A percentile compares a stretch with the other conserved stretches of the same genome.
Evolutionary conservation across 2,888 invertebrate species (phyloP).

Genomic region (Apeira syringaria): DNA sequence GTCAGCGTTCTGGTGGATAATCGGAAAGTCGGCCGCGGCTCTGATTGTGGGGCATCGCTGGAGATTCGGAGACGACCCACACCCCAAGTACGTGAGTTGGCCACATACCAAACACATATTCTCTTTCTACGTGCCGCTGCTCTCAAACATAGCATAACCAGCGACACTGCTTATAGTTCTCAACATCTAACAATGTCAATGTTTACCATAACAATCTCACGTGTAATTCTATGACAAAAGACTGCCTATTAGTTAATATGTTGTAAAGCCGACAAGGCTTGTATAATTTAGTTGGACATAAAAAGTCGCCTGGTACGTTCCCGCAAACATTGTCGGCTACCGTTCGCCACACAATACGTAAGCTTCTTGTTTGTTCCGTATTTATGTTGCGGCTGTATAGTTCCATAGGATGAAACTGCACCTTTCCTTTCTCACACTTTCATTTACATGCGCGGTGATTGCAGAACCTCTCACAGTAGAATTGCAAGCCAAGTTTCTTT

Average conservation of each 20-base stretch:
- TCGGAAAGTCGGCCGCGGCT: neutral
- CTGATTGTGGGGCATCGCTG: conserved; percentile 17
- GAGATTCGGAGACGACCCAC: conserved; percentile 42
- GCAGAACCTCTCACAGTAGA: conserved; percentile 14
- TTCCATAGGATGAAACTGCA: conserved; percentile 16
- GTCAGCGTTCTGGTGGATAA: conserved; percentile 8
- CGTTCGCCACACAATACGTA: conserved; percentile 18
- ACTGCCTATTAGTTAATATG: neutral
- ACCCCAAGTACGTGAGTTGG: conserved; percentile 65
- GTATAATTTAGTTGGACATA: neutral
- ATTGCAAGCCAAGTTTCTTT: conserved; percentile 4
- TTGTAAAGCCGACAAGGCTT: neutral
- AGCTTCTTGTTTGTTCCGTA: conserved; percentile 13
- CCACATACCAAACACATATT: conserved; percentile 58
- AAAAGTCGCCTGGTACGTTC: neutral
- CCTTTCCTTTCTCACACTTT: conserved; percentile 24
- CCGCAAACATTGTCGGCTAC: conserved; percentile 3
- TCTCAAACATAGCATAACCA: conserved; percentile 29
- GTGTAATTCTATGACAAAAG: conserved; percentile 5
- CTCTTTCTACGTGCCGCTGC: conserved; percentile 42
- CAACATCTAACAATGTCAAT: conserved; percentile 9
- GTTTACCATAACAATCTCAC: conserved; percentile 9
- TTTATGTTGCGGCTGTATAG: conserved; percentile 15
- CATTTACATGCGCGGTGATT: conserved; percentile 17
- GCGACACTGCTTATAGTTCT: conserved; percentile 13